These are phyloP conservation scores for Anomalospiza imberbis DNA, from an alignment of 2,797 vertebrate species.

Conservation along the genomic window DNA sequence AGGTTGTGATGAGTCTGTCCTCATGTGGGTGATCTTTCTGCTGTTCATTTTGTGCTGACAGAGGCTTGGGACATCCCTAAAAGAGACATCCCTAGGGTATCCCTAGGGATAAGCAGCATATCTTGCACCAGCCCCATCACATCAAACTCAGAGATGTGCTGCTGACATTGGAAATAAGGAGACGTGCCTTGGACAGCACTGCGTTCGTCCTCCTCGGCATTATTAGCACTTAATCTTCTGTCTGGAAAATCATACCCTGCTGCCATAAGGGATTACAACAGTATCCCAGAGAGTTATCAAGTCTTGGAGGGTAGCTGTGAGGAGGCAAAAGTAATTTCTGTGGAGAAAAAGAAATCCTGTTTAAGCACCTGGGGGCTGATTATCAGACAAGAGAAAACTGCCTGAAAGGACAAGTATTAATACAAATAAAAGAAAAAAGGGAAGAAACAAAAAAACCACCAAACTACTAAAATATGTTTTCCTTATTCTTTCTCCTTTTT, in stretches of 20 bases:
- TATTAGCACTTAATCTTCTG: conserved; percentile 15
- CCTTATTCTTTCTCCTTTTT: neutral
- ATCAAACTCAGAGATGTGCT: neutral
- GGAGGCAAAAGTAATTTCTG: neutral
- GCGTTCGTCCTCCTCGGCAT: neutral
- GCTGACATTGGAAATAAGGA: neutral
- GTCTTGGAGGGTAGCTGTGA: neutral
- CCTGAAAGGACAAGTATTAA: neutral
- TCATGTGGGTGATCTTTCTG: rapidly evolving
- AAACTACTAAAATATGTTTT: neutral
- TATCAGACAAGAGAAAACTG: neutral
- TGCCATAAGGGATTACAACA: neutral
- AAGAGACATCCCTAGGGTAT: neutral
- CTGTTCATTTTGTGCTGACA: rapidly evolving
- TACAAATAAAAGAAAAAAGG: neutral
- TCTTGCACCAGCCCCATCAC: neutral
- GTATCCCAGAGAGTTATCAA: neutral
- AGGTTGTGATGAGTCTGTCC: rapidly evolving
- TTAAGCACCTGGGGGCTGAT: neutral
- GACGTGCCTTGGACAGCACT: neutral
- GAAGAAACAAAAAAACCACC: neutral
- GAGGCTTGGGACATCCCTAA: neutral
- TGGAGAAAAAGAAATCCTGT: neutral
- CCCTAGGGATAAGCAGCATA: neutral
- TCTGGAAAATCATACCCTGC: conserved; percentile 22